Conservation (phyloP, 2,113 vertebrate species). For the Phainopepla nitens region DNA sequence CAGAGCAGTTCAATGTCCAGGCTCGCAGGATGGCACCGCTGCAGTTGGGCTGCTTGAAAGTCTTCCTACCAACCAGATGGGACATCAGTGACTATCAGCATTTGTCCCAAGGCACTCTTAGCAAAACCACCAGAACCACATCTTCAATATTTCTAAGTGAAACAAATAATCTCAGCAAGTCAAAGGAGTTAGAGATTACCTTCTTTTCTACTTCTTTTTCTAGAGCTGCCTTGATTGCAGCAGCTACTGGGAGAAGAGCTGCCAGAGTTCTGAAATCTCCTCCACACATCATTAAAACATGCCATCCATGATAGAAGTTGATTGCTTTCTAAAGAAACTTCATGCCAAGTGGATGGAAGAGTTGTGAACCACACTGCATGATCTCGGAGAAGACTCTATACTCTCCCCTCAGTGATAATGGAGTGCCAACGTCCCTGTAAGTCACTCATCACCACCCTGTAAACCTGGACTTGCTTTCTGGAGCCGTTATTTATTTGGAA, state of each 20-base stretch:
- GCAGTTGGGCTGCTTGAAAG: not conserved
- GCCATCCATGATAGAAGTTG: not conserved
- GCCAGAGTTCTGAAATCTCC: not conserved
- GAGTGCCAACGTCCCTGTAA: not conserved
- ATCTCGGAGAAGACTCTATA: not conserved
- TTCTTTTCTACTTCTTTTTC: not conserved
- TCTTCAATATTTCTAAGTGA: not conserved
- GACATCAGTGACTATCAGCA: not conserved
- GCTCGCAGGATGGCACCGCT: not conserved
- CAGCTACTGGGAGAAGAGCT: not conserved
- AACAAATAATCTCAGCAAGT: not conserved
- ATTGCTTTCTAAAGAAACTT: not conserved
- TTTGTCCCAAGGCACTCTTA: not conserved
- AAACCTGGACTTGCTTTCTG: not conserved
- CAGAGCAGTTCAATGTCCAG: not conserved
- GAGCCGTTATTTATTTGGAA: not conserved
- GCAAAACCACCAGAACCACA: not conserved
- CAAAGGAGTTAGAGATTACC: not conserved
- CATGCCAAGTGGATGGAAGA: not conserved
- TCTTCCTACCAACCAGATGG: not conserved
- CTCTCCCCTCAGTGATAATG: rapidly evolving
- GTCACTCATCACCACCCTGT: not conserved
- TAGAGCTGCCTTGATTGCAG: not conserved
- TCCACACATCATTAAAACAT: not conserved
- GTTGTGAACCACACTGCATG: not conserved